phyloP scores from a whole-genome alignment of 2,888 invertebrate species.

The Drosophila maculinotata region DNA sequence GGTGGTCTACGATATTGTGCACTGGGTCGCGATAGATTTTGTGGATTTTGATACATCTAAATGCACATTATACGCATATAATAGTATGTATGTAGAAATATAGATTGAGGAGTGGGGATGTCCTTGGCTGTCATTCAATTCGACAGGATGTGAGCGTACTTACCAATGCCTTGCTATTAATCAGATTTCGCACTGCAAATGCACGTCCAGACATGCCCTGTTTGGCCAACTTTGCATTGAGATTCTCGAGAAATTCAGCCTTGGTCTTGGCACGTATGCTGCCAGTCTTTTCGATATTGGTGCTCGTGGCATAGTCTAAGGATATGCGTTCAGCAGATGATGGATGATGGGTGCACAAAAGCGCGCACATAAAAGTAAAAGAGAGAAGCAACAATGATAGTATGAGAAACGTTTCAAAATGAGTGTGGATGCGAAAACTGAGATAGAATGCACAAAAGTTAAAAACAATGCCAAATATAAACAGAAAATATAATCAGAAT shows the following conservation, averaged over 20 bases:
- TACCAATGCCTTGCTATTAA: conserved; percentile 90
- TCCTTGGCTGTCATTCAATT: neutral
- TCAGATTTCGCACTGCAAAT: conserved; percentile 89
- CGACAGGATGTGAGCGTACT: conserved; percentile 61
- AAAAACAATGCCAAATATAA: conserved; percentile 24
- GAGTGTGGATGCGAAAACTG: conserved; percentile 19
- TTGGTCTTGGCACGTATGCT: conserved; percentile 85
- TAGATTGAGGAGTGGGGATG: conserved; percentile 2
- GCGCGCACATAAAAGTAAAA: conserved; percentile 34
- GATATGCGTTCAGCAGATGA: conserved; percentile 18
- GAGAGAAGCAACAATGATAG: conserved; percentile 44
- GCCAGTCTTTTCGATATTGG: conserved; percentile 85
- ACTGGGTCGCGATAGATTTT: conserved; percentile 83
- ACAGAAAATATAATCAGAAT: conserved; percentile 7
- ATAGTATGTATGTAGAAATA: conserved; percentile 4
- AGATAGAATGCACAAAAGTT: conserved; percentile 9
- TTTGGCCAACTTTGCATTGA: conserved; percentile 91
- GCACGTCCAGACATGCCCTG: conserved; percentile 88
- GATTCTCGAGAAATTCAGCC: conserved; percentile 91
- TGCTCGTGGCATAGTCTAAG: conserved; percentile 84
- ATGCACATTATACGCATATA: conserved; percentile 31
- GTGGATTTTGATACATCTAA: conserved; percentile 82
- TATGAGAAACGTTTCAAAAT: conserved; percentile 28
- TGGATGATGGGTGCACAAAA: conserved; percentile 38
- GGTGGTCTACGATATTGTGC: conserved; percentile 82